phyloP scores from a whole-genome alignment of 2,113 vertebrate genomes.

The Hemiscyllium ocellatum region DNA sequence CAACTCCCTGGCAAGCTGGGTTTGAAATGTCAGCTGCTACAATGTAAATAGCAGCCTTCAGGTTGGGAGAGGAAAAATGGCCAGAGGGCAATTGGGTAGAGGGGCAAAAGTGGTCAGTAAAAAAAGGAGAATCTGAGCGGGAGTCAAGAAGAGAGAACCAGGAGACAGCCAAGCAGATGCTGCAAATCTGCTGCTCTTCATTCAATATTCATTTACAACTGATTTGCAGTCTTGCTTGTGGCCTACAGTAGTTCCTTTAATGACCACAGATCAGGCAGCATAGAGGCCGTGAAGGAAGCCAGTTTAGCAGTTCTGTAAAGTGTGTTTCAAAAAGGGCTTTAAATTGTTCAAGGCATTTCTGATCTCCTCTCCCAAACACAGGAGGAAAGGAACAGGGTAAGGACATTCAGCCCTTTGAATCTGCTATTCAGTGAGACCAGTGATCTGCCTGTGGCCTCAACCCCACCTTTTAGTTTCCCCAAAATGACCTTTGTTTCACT shows the following conservation, averaged over 20 bases:
- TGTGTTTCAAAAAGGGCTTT: neutral
- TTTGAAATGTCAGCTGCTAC: conserved; percentile 39
- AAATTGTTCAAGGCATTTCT: neutral
- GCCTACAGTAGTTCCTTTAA: neutral
- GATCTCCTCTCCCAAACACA: neutral
- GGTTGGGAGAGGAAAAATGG: conserved; percentile 1
- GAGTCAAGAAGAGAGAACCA: neutral
- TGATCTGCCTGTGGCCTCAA: too few species aligned
- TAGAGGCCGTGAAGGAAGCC: neutral
- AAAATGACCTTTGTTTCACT: too few species aligned
- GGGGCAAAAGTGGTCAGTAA: too few species aligned
- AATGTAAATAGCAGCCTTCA: conserved; percentile 41
- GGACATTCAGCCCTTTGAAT: too few species aligned
- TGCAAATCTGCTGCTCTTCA: neutral
- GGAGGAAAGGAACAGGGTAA: neutral
- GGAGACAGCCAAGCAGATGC: neutral
- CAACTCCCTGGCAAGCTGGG: conserved; percentile 9
- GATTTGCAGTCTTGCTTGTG: conserved; percentile 34
- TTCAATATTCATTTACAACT: neutral
- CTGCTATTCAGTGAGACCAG: too few species aligned
- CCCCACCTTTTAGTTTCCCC: too few species aligned
- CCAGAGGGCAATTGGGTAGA: neutral
- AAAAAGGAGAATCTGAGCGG: conserved; percentile 14
- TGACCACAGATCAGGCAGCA: neutral
- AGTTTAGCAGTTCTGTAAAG: neutral